These are phyloP conservation scores for Ophiodon elongatus DNA, from an alignment of 2,113 vertebrate genomes.

Conservation along the genomic window DNA sequence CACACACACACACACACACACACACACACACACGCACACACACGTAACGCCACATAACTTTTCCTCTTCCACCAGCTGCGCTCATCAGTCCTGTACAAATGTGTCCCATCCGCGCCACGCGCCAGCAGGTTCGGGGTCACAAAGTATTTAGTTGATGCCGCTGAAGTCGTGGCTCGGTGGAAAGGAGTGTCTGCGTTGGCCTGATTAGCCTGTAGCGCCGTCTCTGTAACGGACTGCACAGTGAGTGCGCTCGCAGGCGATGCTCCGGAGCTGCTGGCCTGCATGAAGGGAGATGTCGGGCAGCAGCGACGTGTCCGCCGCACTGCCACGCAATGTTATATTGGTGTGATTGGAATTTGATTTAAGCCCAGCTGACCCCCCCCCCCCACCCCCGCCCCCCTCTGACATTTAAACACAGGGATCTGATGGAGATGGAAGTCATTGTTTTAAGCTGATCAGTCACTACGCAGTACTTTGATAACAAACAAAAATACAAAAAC, in stretches of 20 bases:
- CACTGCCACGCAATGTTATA: constrained; percentile 43
- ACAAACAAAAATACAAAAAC: too few relatives aligned
- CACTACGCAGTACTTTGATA: constrained; percentile 13
- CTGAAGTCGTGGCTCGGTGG: constrained; percentile 62
- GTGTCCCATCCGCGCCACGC: constrained; percentile 22
- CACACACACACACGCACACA: not conserved
- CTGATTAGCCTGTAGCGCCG: constrained; percentile 69
- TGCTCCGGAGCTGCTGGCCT: constrained; percentile 58
- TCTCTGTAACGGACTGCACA: constrained; percentile 56
- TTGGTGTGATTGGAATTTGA: constrained; percentile 62
- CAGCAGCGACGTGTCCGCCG: constrained; percentile 52
- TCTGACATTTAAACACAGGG: constrained; percentile 57
- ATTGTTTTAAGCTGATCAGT: constrained; percentile 35
- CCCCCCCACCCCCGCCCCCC: constrained; percentile 43
- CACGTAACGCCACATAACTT: not conserved
- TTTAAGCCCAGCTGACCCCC: constrained; percentile 39
- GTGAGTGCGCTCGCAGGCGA: constrained; percentile 64
- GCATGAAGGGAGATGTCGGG: constrained; percentile 54
- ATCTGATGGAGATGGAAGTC: constrained; percentile 29
- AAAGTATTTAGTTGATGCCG: constrained; percentile 57
- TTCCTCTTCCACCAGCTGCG: constrained; percentile 45
- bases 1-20: not conserved
- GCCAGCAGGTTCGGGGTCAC: constrained; percentile 58
- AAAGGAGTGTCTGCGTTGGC: constrained; percentile 64
- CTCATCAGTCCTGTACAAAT: constrained; percentile 46